Evolutionary conservation across 2,888 invertebrate genomes (phyloP).

Genomic region (Toxonevra muliebris): DNA sequence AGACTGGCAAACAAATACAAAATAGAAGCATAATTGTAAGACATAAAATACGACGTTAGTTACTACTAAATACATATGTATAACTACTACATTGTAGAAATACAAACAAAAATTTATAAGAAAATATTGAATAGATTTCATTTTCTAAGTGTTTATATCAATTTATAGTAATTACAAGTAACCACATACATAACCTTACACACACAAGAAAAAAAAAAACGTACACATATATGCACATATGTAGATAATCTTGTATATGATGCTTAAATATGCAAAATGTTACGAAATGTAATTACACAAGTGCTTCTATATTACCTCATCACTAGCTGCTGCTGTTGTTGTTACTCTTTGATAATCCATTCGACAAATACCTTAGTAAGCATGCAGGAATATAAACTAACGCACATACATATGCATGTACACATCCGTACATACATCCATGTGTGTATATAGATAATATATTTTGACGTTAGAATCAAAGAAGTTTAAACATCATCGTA

Average conservation of each 20-base stretch:
- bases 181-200: conserved; percentile 9
- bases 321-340: too few relatives aligned
- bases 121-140: neutral
- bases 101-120: too few relatives aligned
- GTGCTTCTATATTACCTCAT: too few relatives aligned
- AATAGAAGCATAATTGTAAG: neutral
- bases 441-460: too few relatives aligned
- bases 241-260: neutral
- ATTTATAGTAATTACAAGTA: conserved; percentile 23
- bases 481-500: too few relatives aligned
- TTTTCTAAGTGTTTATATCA: conserved; percentile 22
- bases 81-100: too few relatives aligned
- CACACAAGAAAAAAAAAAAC: neutral
- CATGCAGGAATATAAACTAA: neutral
- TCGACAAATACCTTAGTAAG: neutral
- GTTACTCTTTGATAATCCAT: too few relatives aligned
- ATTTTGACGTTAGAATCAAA: too few relatives aligned
- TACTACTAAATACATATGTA: neutral
- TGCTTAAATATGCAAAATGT: too few relatives aligned
- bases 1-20: neutral
- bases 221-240: neutral
- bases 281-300: too few relatives aligned
- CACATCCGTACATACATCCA: neutral
- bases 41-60: neutral
- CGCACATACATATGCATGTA: conserved; percentile 2